Percentiles rank a stretch among this genome's conserved stretches.
Evolutionary conservation across 1,140 invertebrate species (phyloP).

Genomic region (Nephotettix cincticeps): DNA sequence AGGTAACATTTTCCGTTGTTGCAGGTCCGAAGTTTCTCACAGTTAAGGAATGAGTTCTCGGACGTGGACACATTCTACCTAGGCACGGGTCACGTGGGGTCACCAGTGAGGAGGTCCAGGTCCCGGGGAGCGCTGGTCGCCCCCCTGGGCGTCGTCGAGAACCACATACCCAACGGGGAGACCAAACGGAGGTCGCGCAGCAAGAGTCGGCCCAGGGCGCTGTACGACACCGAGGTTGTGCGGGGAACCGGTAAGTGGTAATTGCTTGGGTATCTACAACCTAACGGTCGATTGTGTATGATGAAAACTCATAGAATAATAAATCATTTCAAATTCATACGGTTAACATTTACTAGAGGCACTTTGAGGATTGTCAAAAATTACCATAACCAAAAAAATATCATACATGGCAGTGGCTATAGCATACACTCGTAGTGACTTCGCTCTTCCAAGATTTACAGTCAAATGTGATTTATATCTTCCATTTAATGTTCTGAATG

Average conservation of each 20-base stretch:
- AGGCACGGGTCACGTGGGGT: slow-evolving; percentile 59
- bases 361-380: too few species aligned
- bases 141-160: slow-evolving; percentile 37
- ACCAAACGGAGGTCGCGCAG: slow-evolving; percentile 60
- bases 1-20: slow-evolving; percentile 20
- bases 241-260: slow-evolving; percentile 61
- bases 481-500: too few species aligned
- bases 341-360: too few species aligned
- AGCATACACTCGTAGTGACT: too few species aligned
- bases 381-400: too few species aligned
- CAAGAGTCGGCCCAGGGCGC: slow-evolving; percentile 73
- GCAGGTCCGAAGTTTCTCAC: slow-evolving; percentile 87
- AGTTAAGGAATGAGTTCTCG: slow-evolving; percentile 86
- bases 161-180: slow-evolving; percentile 23
- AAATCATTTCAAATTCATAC: too few species aligned
- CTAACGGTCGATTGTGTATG: too few species aligned
- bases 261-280: too few species aligned
- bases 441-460: too few species aligned
- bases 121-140: slow-evolving; percentile 54
- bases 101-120: slow-evolving; percentile 66
- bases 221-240: slow-evolving; percentile 78
- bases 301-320: too few species aligned
- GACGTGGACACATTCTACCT: slow-evolving; percentile 90
- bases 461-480: too few species aligned
- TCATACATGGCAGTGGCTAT: too few species aligned